These are phyloP conservation scores for Siderastrea siderea DNA, from an alignment of 92 coral and sea anemone species.

Conservation along the genomic window DNA sequence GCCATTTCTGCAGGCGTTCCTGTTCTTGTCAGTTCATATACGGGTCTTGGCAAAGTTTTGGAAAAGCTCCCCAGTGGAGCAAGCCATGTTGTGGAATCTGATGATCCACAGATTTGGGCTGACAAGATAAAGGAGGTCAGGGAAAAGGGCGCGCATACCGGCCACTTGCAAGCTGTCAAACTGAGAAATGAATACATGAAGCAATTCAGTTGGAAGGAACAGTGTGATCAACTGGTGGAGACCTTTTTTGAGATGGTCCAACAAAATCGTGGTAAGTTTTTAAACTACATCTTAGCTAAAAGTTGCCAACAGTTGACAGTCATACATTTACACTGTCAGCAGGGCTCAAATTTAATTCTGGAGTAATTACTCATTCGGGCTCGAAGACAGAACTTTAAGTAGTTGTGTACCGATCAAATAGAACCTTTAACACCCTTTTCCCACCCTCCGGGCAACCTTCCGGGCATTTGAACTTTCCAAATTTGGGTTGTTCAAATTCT, in stretches of 20 bases:
- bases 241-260: neutral
- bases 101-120: constrained; percentile 41
- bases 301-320: too few species aligned
- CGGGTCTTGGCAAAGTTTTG: constrained; percentile 42
- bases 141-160: neutral
- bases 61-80: constrained; percentile 5
- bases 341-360: too few species aligned
- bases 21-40: constrained; percentile 22
- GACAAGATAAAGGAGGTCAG: constrained; percentile 21
- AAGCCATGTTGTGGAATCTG: constrained; percentile 13
- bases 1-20: constrained; percentile 55
- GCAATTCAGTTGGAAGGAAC: constrained; percentile 25
- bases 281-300: too few species aligned
- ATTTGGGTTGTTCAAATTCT: too few species aligned
- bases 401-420: too few species aligned
- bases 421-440: too few species aligned
- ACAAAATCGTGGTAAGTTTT: too few species aligned
- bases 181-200: constrained; percentile 13
- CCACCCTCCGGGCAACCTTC: too few species aligned
- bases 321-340: too few species aligned
- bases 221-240: constrained; percentile 38
- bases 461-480: too few species aligned
- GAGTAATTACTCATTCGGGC: too few species aligned
- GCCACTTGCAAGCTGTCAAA: constrained; percentile 12
- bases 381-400: too few species aligned